Evolutionary conservation across 2,888 invertebrate genomes (phyloP), one percentile per base, ranked within the genome.

Genomic region (Eristalis intricaria): DNA sequence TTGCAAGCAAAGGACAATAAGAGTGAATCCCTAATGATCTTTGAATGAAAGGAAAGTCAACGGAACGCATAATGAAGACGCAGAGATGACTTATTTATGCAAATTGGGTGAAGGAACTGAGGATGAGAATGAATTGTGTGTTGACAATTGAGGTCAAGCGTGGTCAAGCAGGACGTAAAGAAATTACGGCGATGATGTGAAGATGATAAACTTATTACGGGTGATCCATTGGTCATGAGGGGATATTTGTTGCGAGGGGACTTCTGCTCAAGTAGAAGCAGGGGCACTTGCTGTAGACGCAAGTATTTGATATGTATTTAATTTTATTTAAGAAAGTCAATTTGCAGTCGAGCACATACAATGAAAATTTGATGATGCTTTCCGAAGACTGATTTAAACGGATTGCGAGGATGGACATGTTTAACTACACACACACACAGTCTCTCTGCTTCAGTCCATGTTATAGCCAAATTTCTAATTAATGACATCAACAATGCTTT

Each of bases 81-180:
- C 84, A 73, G 76, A 79, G 79, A 71, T 71, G 73, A 87, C 73
- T 79, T 84, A 76, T 87, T 79, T 76, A 80, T 87, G 79, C 84
- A 87, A 76, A 84, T 82, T 69, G 22, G 38, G 22, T 68, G 35
- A 77, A 50, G 8, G 19, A 19, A 50, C 50, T 26, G 50, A 43
- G 50, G 40, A 79, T 29, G 70, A 78, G 73, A 65, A 23, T 23
- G 58, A 60, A 60, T 50, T 50, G 65, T 87, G 79, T 83, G 78
- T 73, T 87, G 86, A 87, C 86, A 83, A 58, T 68, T 75, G 79
- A 87, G 86, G 86, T 87, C 86, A 87, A 79, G 66, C 66, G 23
- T 71, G 83, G 83, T 87, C 86, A 87, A 87, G 74, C 65, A 79
- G 75, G 56, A 70, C 23, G 56, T 19, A 15, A 23, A 58, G n/a